A percentile compares a stretch with the other conserved stretches of the same genome.
These are phyloP conservation scores for Carabus problematicus DNA, from an alignment of 2,888 invertebrate species.

Conservation along the genomic window DNA sequence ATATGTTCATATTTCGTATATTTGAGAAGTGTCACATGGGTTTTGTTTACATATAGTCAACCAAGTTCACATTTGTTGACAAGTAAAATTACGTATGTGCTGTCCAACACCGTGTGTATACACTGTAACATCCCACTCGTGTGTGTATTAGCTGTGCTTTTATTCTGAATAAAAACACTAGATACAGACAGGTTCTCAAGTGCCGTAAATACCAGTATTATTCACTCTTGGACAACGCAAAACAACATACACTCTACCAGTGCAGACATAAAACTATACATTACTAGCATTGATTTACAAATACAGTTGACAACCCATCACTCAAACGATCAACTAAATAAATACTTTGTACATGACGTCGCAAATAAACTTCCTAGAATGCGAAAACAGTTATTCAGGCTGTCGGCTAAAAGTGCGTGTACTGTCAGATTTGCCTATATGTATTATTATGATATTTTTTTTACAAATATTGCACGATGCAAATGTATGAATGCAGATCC, in stretches of 20 bases:
- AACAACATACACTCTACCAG: not conserved
- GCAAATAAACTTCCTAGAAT: not conserved
- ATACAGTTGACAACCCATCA: constrained; percentile 23
- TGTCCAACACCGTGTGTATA: constrained; percentile 19
- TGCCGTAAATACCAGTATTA: too few relatives aligned
- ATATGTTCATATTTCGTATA: not conserved
- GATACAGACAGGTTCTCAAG: constrained; percentile 8
- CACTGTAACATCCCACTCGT: constrained; percentile 19
- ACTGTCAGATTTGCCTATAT: constrained; percentile 14
- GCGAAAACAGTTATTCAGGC: constrained; percentile 20
- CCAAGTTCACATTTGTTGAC: constrained; percentile 43
- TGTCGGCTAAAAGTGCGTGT: constrained; percentile 28
- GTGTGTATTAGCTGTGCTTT: constrained; percentile 28
- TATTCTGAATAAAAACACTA: constrained; percentile 43
- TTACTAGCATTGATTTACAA: constrained; percentile 9
- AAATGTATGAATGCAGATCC: constrained; percentile 15
- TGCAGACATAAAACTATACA: not conserved
- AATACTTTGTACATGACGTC: constrained; percentile 9
- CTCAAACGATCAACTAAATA: constrained; percentile 11
- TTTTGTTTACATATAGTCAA: constrained; percentile 41
- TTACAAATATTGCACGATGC: constrained; percentile 21
- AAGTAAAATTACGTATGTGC: constrained; percentile 39
- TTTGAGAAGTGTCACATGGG: constrained; percentile 35
- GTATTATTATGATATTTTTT: constrained; percentile 4
- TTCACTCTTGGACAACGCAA: too few relatives aligned